Percentiles rank a stretch among this genome's conserved stretches.
These are phyloP conservation scores for Watersipora subatra DNA, from an alignment of 1,140 invertebrate species.

Conservation along the genomic window DNA sequence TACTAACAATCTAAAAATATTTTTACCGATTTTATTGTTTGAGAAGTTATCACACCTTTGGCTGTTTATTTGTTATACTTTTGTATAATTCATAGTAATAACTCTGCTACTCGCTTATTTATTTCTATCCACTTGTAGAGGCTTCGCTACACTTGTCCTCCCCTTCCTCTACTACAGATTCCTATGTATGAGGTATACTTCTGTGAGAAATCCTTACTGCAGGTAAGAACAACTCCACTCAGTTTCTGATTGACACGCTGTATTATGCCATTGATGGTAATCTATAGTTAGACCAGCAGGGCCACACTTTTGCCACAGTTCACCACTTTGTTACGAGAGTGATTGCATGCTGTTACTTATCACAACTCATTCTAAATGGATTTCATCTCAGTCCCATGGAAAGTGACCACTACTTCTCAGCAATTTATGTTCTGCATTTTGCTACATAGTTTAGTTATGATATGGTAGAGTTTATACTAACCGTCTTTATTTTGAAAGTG, in stretches of 20 bases:
- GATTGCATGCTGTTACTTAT: no score
- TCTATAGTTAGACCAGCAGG: neutral
- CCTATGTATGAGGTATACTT: conserved; percentile 70
- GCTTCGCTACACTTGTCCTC: conserved; percentile 65
- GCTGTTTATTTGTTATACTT: neutral
- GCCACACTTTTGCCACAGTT: no score
- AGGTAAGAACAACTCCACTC: conserved; percentile 24
- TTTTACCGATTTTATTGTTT: no score
- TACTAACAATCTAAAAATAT: neutral
- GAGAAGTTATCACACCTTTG: neutral
- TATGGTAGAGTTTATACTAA: no score
- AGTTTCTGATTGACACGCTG: neutral
- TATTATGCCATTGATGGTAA: neutral
- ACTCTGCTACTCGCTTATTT: neutral
- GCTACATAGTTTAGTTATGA: no score
- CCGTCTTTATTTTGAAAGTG: no score
- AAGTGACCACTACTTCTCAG: no score
- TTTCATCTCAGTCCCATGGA: no score
- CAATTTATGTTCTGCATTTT: no score
- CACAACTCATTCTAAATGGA: no score
- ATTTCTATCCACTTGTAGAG: conserved; percentile 49
- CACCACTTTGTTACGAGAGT: no score
- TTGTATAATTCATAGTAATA: neutral
- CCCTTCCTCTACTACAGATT: conserved; percentile 93
- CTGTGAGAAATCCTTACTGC: conserved; percentile 84